Base-by-base conservation (phyloP, 2,888 invertebrate species). In the Cosmorhoe ocellata region DNA sequence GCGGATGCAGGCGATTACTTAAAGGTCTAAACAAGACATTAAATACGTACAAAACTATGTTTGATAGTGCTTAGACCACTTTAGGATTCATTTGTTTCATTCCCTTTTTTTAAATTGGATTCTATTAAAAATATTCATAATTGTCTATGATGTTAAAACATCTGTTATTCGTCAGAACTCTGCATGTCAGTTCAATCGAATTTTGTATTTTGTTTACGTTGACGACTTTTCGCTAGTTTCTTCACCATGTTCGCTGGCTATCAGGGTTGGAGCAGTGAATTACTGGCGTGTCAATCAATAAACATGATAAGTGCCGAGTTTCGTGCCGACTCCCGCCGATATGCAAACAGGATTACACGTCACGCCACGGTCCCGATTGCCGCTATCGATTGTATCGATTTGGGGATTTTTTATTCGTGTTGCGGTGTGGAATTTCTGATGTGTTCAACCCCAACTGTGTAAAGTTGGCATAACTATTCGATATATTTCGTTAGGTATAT, bases 211-310 rank as follows among this genome's bases (percentile, higher is more conserved):
- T 24, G 24, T 7, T 5, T 5, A 24, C 1, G 14, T 30, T 30
- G 8, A 18, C 7, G 3, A 7, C 10, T 36, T 44, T 26, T 45
- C 79, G 80, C 80, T 63, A 1, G 5, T 51, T 56, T 64, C 57
- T 59, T 30, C 61, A 45, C 47, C 67, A 69, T 69, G 68, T 71
- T 22, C 24, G 61, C 70, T 70, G 64, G 73, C 38, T 2, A 27
- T 10, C 10, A 14, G 36, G 76, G 74, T 74, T 71, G 74, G 74
- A 81, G 74, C 77, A 76, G 74, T 85, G 86, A 89, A 83, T 85
- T 89, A 88, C 80, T 81, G 78, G 82, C 84, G 83, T 88, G 89
- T 89, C 89, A 90, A 90, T 90, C 90, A 89, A 90, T 90, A 90
- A 88, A 86, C 88, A 85, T 87, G 87, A 89, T 89, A 89, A 88